Evolutionary conservation across 2,113 vertebrate genomes (phyloP).

Genomic region (Fukomys damarensis): DNA sequence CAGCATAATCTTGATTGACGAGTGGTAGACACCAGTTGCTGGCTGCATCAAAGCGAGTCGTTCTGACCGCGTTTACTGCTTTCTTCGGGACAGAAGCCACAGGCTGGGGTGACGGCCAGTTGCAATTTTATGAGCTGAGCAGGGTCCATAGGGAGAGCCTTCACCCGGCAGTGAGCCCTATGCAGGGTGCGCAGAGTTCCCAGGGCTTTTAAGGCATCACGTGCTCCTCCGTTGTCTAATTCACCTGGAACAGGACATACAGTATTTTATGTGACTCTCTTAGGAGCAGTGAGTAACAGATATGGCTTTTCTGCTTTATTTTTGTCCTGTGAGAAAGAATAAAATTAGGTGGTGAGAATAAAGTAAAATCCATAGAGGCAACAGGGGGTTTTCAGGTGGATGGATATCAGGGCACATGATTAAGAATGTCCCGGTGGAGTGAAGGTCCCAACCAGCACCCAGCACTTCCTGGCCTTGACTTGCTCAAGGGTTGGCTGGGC

Average conservation of each 20-base stretch:
- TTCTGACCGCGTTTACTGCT: background rate
- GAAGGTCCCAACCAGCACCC: background rate
- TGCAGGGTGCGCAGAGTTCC: background rate
- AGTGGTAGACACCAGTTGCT: background rate
- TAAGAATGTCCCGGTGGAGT: background rate
- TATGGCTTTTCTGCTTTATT: background rate
- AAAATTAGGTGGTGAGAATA: background rate
- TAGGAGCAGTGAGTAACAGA: slow-evolving; percentile 27
- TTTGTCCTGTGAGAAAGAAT: slow-evolving; percentile 28
- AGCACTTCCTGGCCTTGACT: background rate
- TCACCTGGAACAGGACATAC: background rate
- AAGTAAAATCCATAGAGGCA: background rate
- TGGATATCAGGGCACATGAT: background rate
- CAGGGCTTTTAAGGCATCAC: background rate
- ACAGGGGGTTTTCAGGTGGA: background rate
- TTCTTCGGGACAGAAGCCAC: background rate
- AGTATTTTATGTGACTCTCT: background rate
- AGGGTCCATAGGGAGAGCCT: background rate
- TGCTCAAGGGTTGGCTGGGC: background rate
- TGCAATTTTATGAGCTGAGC: background rate
- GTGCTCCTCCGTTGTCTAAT: background rate
- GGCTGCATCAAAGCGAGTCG: background rate
- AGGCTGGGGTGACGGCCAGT: background rate
- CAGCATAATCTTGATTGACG: background rate
- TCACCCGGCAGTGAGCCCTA: background rate